Evolutionary conservation across 2,888 invertebrate species (phyloP), one percentile per base, ranked within the genome.

Genomic region (Diploptera punctata): DNA sequence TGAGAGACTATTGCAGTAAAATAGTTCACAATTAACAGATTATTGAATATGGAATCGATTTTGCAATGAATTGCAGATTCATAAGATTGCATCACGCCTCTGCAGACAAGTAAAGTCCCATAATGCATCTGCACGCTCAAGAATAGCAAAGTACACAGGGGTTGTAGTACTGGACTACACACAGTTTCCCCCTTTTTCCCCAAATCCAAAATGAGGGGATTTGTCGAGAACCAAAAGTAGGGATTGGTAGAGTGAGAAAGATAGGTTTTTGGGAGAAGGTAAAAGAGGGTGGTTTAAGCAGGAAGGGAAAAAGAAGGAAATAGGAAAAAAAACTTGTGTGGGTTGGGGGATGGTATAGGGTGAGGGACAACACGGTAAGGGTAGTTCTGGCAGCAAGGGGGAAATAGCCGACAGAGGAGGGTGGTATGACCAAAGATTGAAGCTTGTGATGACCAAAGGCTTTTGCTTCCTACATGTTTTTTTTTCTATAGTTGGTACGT

Each of bases 171-270:
- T 49, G 71, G 71, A 71, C 71, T 67, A 47, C 54, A 38, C 33
- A 47, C 54, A 38, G 43, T 67, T 71, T 31, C 67, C 71, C 65
- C 65, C 71, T 54, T 67, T 54, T 57, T 57, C 38, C 44, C 47
- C 65, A 65, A 65, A 65, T 65, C 73, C 73, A 70, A 73, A 70
- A 73, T 73, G 73, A 73, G 73, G 73, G 73, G 73, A 73, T 73
- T 73, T 73, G 70, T 67, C 67, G 54, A 57, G 70, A 73, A 73
- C 57, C 26, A 43, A 69, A 68, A 52, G 68, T 54, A 44, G 60
- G 43, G 57, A 29, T 21, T 38, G 57, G n/a, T 24, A 43, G 57
- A 57, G 13, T 24, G 29, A 54, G 54, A 54, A 24, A 31, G 31
- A 10, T 33, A 61, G n/a, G n/a, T 61, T 61, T 61, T n/a, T 31